Percentiles rank a stretch among this genome's conserved stretches.
phyloP scores from a whole-genome alignment of 2,888 invertebrate species.

The Drosophila pseudotalamancana region DNA sequence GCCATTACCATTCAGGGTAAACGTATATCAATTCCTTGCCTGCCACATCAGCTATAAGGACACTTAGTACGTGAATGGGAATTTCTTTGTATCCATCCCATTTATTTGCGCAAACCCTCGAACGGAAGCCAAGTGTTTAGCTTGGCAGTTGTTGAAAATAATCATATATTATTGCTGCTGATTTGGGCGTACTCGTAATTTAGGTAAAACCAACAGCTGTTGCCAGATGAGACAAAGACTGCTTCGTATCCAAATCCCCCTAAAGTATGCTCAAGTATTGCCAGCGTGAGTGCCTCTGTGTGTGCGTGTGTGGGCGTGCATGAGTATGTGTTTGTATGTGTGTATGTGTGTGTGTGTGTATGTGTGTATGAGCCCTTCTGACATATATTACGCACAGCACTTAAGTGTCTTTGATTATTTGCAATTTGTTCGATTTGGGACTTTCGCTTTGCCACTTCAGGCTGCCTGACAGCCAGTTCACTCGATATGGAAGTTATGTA shows the following conservation, averaged over 20 bases:
- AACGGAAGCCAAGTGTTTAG: constrained; percentile 41
- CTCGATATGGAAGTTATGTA: constrained; percentile 56
- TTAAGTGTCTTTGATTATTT: constrained; percentile 75
- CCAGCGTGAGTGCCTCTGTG: constrained; percentile 1
- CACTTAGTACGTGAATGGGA: constrained; percentile 11
- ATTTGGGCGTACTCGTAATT: constrained; percentile 52
- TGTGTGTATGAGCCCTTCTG: constrained; percentile 11
- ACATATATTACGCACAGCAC: constrained; percentile 52
- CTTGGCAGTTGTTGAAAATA: constrained; percentile 55
- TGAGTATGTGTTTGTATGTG: constrained; percentile 3
- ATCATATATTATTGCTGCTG: constrained; percentile 65
- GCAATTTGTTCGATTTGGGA: constrained; percentile 72
- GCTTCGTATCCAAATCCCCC: background rate
- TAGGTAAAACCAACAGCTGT: constrained; percentile 50
- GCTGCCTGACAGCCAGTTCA: constrained; percentile 30
- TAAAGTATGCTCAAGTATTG: constrained; percentile 33
- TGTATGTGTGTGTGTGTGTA: constrained; percentile 6
- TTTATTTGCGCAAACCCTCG: constrained; percentile 29
- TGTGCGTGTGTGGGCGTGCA: background rate
- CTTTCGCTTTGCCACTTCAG: constrained; percentile 59
- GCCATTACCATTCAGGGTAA: constrained; percentile 1
- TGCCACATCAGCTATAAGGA: constrained; percentile 18
- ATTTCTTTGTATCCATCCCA: constrained; percentile 24
- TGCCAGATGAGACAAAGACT: constrained; percentile 42
- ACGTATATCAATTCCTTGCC: constrained; percentile 9